phyloP scores from a whole-genome alignment of 2,797 vertebrate genomes.

The Darevskia nairensis region DNA sequence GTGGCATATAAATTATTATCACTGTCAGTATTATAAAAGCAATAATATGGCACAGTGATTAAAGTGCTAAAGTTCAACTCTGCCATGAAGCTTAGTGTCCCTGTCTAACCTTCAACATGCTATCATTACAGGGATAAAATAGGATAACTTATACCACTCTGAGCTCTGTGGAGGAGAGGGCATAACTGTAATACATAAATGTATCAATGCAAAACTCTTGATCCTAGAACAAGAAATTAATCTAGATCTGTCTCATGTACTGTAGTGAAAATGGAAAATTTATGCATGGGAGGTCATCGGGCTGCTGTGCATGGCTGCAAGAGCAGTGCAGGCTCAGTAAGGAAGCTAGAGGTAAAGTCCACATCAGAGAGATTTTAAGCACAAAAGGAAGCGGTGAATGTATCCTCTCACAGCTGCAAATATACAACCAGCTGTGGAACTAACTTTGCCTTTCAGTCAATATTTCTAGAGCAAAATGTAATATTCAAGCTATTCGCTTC shows the following conservation, averaged over 20 bases:
- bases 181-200: too few relatives aligned
- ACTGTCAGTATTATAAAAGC: too few relatives aligned
- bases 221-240: not conserved
- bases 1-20: too few relatives aligned
- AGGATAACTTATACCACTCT: not conserved
- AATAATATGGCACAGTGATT: not conserved
- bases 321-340: not conserved
- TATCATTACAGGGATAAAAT: not conserved
- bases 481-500: not conserved
- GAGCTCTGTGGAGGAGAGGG: not conserved
- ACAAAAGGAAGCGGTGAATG: not conserved
- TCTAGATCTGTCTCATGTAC: not conserved
- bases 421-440: not conserved
- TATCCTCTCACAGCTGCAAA: not conserved
- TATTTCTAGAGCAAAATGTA: not conserved
- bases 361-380: not conserved
- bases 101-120: not conserved
- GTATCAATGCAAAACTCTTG: not conserved
- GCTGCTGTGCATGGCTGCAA: not conserved
- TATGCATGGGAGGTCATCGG: not conserved
- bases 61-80: not conserved
- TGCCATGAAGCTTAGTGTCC: not conserved
- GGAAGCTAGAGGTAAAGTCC: not conserved
- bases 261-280: not conserved
- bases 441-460: not conserved